These are phyloP conservation scores for Tupaia tana DNA, from an alignment of 2,113 vertebrate species.

Conservation along the genomic window DNA sequence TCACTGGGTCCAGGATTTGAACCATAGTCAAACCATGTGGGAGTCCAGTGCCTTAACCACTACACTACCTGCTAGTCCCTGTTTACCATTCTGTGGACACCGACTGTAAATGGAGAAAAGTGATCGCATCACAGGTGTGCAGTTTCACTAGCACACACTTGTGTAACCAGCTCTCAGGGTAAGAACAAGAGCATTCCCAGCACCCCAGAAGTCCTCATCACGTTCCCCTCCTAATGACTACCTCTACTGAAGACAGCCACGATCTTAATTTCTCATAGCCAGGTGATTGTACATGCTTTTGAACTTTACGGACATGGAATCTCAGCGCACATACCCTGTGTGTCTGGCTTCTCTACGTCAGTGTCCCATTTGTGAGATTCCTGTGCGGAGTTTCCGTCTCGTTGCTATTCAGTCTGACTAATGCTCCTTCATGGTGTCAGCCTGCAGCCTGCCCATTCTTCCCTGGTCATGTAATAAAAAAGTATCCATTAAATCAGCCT, in stretches of 20 bases:
- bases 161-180: not conserved
- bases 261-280: too few relatives aligned
- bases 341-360: not conserved
- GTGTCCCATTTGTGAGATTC: not conserved
- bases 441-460: not conserved
- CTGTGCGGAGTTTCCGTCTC: not conserved
- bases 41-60: too few relatives aligned
- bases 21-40: too few relatives aligned
- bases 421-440: fast-evolving
- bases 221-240: not conserved
- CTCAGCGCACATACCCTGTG: not conserved
- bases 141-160: not conserved
- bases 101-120: not conserved
- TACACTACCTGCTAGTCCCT: too few relatives aligned
- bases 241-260: not conserved
- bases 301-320: not conserved
- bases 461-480: not conserved
- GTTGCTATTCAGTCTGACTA: fast-evolving
- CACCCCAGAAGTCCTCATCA: fast-evolving
- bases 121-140: not conserved
- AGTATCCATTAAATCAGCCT: not conserved
- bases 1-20: too few relatives aligned
- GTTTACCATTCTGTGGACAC: not conserved
- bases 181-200: not conserved
- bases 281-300: not conserved